Conservation (phyloP, 2,113 vertebrate species). For the Eulemur macaco region DNA sequence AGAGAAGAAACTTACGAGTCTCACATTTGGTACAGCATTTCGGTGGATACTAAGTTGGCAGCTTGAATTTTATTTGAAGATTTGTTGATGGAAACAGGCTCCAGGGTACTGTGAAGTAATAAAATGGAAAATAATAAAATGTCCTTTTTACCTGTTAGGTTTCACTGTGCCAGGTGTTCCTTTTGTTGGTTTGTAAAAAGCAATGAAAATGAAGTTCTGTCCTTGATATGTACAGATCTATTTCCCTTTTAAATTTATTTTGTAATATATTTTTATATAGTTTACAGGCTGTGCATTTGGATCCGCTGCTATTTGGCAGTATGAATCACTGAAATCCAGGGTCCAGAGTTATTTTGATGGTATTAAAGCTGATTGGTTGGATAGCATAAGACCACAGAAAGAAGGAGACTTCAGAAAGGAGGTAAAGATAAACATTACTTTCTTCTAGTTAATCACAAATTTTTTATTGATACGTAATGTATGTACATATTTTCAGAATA, state of each 20-base stretch:
- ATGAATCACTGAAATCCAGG: constrained; percentile 92
- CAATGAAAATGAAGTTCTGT: constrained; percentile 20
- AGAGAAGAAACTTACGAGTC: background rate
- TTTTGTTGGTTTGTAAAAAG: background rate
- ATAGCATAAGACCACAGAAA: constrained; percentile 91
- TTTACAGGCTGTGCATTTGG: constrained; percentile 96
- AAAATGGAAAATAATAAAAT: background rate
- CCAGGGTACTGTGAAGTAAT: background rate
- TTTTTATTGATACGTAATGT: background rate
- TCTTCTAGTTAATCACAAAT: background rate
- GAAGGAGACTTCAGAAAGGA: constrained; percentile 91
- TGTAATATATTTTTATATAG: constrained; percentile 76
- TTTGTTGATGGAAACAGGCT: background rate
- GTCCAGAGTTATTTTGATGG: constrained; percentile 93
- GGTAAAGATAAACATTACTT: constrained; percentile 81
- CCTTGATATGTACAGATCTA: background rate
- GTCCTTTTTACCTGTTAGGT: background rate
- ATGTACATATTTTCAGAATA: background rate
- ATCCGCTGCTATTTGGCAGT: constrained; percentile 96
- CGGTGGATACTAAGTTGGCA: background rate
- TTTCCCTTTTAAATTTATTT: background rate
- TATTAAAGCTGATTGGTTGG: constrained; percentile 91
- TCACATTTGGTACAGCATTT: constrained; percentile 7
- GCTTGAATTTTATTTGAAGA: constrained; percentile 45
- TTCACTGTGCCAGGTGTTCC: background rate